Evolutionary conservation across 2,888 invertebrate genomes (phyloP).

Genomic region (Tachystola acroxantha): DNA sequence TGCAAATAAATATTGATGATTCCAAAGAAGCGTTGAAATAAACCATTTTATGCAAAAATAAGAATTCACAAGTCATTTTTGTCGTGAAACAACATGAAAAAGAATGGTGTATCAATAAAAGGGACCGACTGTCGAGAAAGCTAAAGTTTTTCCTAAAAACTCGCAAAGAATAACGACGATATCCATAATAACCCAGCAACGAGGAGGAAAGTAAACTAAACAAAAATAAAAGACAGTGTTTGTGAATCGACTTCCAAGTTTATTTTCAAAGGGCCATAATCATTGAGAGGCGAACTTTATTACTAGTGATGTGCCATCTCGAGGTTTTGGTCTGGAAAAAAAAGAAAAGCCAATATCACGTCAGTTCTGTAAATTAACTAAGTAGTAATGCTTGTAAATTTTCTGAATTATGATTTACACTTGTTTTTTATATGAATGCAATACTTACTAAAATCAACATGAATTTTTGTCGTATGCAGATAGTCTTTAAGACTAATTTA

Average conservation of each 20-base stretch:
- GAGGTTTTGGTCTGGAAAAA: neutral
- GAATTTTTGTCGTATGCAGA: too few relatives aligned
- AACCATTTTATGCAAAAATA: neutral
- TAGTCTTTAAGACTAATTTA: too few relatives aligned
- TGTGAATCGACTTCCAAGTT: slow-evolving; percentile 56
- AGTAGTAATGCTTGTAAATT: too few relatives aligned
- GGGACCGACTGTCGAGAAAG: slow-evolving; percentile 20
- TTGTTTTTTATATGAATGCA: too few relatives aligned
- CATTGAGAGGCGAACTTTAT: slow-evolving; percentile 61
- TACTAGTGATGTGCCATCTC: slow-evolving; percentile 2
- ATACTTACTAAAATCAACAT: too few relatives aligned
- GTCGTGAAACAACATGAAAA: slow-evolving; percentile 26
- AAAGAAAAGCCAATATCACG: neutral
- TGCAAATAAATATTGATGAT: too few relatives aligned
- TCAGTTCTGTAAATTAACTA: too few relatives aligned
- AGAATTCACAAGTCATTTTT: slow-evolving; percentile 11
- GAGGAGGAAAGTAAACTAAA: slow-evolving; percentile 51
- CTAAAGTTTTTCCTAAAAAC: slow-evolving; percentile 34
- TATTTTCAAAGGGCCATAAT: slow-evolving; percentile 68
- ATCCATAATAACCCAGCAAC: slow-evolving; percentile 53
- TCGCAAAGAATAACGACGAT: slow-evolving; percentile 52
- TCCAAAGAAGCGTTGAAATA: too few relatives aligned
- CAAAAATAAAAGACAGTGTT: slow-evolving; percentile 58
- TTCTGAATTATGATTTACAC: too few relatives aligned
- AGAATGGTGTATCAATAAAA: slow-evolving; percentile 45